A percentile compares a stretch with the other conserved stretches of the same genome.
Conservation (phyloP, 2,888 invertebrate species). For the Drosophila lacicola region DNA sequence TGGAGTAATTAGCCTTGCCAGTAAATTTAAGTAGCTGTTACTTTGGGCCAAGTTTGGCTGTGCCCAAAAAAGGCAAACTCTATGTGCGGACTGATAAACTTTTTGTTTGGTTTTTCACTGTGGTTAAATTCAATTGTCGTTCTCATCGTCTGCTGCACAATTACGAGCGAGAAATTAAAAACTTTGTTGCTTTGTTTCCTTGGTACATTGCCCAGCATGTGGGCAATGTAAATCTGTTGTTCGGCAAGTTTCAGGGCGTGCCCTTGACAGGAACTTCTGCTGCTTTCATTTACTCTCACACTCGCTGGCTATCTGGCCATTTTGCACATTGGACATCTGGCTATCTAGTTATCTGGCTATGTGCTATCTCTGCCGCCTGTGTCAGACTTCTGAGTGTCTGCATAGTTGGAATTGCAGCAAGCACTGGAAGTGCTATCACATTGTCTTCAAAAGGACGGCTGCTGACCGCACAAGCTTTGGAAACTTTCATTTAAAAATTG, state of each 20-base stretch:
- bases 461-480: slow-evolving; percentile 27
- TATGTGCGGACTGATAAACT: background rate
- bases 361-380: background rate
- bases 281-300: slow-evolving; percentile 1
- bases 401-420: slow-evolving; percentile 12
- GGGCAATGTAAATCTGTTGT: slow-evolving; percentile 47
- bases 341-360: slow-evolving; percentile 4
- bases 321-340: background rate
- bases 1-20: background rate
- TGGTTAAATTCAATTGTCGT: slow-evolving; percentile 48
- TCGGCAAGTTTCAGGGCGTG: slow-evolving; percentile 21
- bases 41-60: slow-evolving; percentile 2
- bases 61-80: background rate
- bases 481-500: slow-evolving; percentile 20
- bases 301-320: background rate
- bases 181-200: slow-evolving; percentile 34
- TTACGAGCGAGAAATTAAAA: slow-evolving; percentile 48
- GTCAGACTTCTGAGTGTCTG: slow-evolving; percentile 14
- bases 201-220: slow-evolving; percentile 38
- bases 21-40: slow-evolving; percentile 1
- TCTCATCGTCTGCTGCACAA: slow-evolving; percentile 41
- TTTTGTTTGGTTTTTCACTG: slow-evolving; percentile 19
- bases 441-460: slow-evolving; percentile 12
- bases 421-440: slow-evolving; percentile 1
- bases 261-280: slow-evolving; percentile 22